Percentiles rank a stretch among this genome's conserved stretches.
Evolutionary conservation across 2,113 vertebrate genomes (phyloP).

Genomic region (Zosterops japonicus): DNA sequence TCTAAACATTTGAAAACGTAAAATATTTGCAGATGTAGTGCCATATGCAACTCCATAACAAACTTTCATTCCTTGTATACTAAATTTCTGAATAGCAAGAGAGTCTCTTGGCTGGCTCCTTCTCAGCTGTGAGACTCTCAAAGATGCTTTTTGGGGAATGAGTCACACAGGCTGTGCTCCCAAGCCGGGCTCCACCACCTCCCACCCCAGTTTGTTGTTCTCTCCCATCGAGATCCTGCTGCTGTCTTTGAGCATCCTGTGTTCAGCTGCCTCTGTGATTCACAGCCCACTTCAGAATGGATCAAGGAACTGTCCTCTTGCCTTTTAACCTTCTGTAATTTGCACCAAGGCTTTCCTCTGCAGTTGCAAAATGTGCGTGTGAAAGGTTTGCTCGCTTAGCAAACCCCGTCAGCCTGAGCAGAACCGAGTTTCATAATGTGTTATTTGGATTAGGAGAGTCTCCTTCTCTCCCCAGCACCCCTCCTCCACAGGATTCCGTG

Average conservation of each 20-base stretch:
- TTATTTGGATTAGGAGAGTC: not conserved
- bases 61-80: not conserved
- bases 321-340: not conserved
- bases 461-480: not conserved
- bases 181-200: not conserved
- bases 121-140: conserved; percentile 15
- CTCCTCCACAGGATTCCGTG: not conserved
- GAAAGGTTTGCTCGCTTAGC: not conserved
- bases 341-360: not conserved
- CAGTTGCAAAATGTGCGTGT: not conserved
- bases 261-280: not conserved
- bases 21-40: conserved; percentile 55
- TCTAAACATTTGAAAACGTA: conserved; percentile 17
- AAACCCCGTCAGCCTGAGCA: not conserved
- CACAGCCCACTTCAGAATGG: not conserved
- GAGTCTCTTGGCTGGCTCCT: conserved; percentile 35
- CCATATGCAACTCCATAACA: not conserved
- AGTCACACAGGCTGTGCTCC: not conserved
- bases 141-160: not conserved
- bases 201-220: not conserved
- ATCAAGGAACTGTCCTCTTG: not conserved
- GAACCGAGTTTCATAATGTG: not conserved
- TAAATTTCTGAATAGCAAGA: not conserved
- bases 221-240: not conserved
- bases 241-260: not conserved